A percentile compares a stretch with the other conserved stretches of the same genome.
Evolutionary conservation across 2,797 vertebrate species (phyloP).

Genomic region (Austrolebias charrua): DNA sequence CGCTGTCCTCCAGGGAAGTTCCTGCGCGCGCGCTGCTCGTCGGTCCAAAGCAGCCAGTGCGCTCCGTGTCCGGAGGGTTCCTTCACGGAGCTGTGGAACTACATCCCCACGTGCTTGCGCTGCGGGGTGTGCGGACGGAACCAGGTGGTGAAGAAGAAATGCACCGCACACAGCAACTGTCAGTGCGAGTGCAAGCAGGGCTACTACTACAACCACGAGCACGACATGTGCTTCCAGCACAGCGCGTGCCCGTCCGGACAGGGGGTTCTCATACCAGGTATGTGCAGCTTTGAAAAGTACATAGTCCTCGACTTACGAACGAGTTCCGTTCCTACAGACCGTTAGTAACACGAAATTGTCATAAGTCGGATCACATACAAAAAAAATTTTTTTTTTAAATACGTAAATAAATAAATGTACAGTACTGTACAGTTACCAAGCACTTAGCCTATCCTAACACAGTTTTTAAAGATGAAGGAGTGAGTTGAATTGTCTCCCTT

Average conservation of each 20-base stretch:
- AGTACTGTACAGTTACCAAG: too few species aligned
- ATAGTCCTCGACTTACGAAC: too few species aligned
- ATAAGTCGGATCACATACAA: too few species aligned
- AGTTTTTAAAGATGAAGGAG: too few species aligned
- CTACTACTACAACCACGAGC: slow-evolving; percentile 25
- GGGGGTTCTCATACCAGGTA: slow-evolving; percentile 53
- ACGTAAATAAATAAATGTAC: too few species aligned
- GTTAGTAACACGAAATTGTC: too few species aligned
- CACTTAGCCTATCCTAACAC: too few species aligned
- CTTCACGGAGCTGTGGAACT: slow-evolving; percentile 76
- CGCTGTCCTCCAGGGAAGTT: slow-evolving; percentile 60
- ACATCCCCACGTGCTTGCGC: slow-evolving; percentile 63
- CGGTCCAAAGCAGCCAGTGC: slow-evolving; percentile 44
- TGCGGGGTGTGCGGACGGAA: slow-evolving; percentile 62
- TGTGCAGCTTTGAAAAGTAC: too few species aligned
- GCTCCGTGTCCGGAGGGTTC: slow-evolving; percentile 53
- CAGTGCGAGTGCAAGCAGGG: slow-evolving; percentile 67
- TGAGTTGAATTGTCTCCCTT: too few species aligned
- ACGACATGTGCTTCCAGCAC: slow-evolving; percentile 57
- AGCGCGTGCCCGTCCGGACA: slow-evolving; percentile 57
- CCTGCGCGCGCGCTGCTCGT: slow-evolving; percentile 56
- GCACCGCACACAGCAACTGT: slow-evolving; percentile 44
- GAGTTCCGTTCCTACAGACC: too few species aligned
- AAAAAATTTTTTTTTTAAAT: too few species aligned
- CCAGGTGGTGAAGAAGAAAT: slow-evolving; percentile 47